Evolutionary conservation across 2,888 invertebrate genomes (phyloP).

Genomic region (Acanthococcus lagerstroemiae): DNA sequence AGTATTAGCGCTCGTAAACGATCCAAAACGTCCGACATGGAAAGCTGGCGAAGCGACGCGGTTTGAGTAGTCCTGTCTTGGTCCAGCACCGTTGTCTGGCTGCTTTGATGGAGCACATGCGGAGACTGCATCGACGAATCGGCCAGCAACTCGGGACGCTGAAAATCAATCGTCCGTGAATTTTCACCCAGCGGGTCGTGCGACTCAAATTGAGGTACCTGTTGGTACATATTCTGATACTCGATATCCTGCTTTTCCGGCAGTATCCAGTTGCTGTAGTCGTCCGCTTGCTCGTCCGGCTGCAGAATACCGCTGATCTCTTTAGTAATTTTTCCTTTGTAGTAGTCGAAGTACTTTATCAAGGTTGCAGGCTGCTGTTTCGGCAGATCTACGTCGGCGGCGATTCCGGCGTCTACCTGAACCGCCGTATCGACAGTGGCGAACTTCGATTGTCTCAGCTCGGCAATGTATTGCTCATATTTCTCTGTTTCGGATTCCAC

Average conservation of each 20-base stretch:
- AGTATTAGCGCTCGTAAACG: not conserved
- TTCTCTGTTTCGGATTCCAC: not conserved
- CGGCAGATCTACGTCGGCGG: not conserved
- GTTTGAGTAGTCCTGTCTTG: not conserved
- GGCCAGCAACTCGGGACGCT: not conserved
- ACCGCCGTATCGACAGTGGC: not conserved
- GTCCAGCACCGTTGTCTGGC: not conserved
- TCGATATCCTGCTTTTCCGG: not conserved
- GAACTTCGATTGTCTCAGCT: not conserved
- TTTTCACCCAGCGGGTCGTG: too few relatives aligned
- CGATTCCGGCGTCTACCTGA: not conserved
- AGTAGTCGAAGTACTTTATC: conserved; percentile 14
- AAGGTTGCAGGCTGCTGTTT: not conserved
- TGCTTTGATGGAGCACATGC: not conserved
- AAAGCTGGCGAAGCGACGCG: not conserved
- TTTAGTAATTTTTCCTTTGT: conserved; percentile 13
- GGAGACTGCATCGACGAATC: not conserved
- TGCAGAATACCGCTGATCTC: not conserved
- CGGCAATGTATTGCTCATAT: conserved; percentile 7
- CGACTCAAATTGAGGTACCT: not conserved
- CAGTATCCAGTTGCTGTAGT: not conserved
- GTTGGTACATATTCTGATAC: not conserved
- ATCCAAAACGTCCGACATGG: not conserved
- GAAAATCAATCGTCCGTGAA: too few relatives aligned
- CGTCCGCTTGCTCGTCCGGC: conserved; percentile 9